Percentiles rank a stretch among this genome's conserved stretches.
These are phyloP conservation scores for Rhyzopertha dominica DNA, from an alignment of 1,140 invertebrate species.

Conservation along the genomic window DNA sequence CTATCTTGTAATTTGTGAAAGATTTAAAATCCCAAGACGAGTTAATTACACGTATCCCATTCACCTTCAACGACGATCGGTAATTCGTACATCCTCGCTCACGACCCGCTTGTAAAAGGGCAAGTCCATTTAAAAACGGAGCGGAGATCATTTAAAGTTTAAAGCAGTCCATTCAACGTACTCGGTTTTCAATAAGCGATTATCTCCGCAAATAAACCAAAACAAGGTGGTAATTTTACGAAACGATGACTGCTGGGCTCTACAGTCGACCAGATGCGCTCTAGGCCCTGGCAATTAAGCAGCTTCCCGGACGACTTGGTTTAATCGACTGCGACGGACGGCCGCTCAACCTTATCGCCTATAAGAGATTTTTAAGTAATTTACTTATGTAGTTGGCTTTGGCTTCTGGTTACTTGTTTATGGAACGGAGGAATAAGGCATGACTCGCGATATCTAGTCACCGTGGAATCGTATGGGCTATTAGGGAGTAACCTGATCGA, in stretches of 20 bases:
- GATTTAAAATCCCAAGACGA: slow-evolving; percentile 1
- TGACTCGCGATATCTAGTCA: neutral
- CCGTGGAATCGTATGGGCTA: neutral
- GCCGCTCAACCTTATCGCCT: slow-evolving; percentile 12
- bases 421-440: slow-evolving; percentile 1
- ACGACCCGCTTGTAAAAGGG: too few species aligned
- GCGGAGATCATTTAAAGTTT: too few species aligned
- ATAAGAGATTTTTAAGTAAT: slow-evolving; percentile 16
- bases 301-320: neutral
- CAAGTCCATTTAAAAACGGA: too few species aligned
- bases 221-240: slow-evolving; percentile 15
- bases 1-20: too few species aligned
- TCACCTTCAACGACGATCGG: slow-evolving; percentile 8
- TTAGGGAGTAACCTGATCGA: neutral
- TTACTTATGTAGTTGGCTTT: slow-evolving; percentile 13
- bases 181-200: slow-evolving; percentile 16
- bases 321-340: neutral
- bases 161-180: slow-evolving; percentile 5
- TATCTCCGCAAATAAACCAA: slow-evolving; percentile 15
- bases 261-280: neutral
- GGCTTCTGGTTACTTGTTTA: slow-evolving; percentile 15
- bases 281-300: neutral
- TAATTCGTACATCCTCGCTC: slow-evolving; percentile 4
- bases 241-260: slow-evolving; percentile 11
- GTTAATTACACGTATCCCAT: neutral